Percentiles rank a stretch among this genome's conserved stretches.
phyloP scores from a whole-genome alignment of 1,140 invertebrate genomes.

The Ditylenchus dipsaci region DNA sequence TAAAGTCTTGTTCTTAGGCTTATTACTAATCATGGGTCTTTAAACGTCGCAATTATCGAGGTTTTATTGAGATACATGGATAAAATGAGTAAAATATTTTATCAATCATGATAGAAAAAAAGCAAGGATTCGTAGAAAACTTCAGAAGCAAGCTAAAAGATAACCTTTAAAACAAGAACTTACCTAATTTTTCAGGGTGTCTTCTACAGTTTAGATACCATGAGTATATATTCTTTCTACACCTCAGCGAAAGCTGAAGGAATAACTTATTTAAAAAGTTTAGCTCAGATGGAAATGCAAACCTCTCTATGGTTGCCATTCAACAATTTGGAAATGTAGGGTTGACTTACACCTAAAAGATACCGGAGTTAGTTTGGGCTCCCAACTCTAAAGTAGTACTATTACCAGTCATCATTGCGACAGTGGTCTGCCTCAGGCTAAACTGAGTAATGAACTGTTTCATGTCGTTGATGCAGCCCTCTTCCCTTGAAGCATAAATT shows the following conservation, averaged over 20 bases:
- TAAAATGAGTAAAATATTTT: too few species aligned
- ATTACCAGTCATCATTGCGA: constrained; percentile 53
- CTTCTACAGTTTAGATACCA: constrained; percentile 56
- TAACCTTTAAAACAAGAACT: too few species aligned
- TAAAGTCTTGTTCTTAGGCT: too few species aligned
- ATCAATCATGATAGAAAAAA: too few species aligned
- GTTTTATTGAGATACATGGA: too few species aligned
- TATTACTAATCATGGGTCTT: too few species aligned
- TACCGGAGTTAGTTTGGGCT: background rate
- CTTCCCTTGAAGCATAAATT: constrained; percentile 53
- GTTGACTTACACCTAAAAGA: constrained; percentile 51
- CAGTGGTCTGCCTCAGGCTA: constrained; percentile 54
- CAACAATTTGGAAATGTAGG: constrained; percentile 55
- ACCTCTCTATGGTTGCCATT: constrained; percentile 52
- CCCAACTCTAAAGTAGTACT: background rate
- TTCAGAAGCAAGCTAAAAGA: too few species aligned
- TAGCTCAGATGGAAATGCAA: too few species aligned
- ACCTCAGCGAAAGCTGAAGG: constrained; percentile 50
- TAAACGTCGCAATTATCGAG: too few species aligned
- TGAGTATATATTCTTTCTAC: constrained; percentile 55
- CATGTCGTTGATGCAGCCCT: constrained; percentile 53
- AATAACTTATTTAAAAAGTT: too few species aligned
- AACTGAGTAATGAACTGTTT: constrained; percentile 53
- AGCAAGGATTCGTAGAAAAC: too few species aligned
- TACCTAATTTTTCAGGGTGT: constrained; percentile 47